A percentile compares a stretch with the other conserved stretches of the same genome.
Conservation (phyloP, 2,797 vertebrate species). For the Pantherophis vulpinus region DNA sequence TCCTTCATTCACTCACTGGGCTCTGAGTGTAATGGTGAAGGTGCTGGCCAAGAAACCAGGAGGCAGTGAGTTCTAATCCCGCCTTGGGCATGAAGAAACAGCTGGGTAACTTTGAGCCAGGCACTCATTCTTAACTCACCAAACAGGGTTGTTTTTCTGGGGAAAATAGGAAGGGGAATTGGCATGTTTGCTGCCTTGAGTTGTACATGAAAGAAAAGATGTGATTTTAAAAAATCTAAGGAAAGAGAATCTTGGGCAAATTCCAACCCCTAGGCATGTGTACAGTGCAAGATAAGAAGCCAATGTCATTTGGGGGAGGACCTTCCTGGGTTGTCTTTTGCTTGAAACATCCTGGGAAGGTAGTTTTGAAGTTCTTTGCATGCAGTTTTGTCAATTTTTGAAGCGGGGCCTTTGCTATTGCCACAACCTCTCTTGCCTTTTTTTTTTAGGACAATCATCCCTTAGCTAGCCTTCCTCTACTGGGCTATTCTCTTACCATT, state of each 20-base stretch:
- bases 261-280: not conserved
- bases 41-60: not conserved
- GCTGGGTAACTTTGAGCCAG: not conserved
- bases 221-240: not conserved
- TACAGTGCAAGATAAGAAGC: not conserved
- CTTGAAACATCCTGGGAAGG: not conserved
- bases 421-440: not conserved
- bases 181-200: not conserved
- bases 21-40: not conserved
- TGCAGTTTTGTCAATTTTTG: not conserved
- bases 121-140: not conserved
- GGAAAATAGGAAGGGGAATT: not conserved
- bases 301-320: not conserved
- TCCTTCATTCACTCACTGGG: not conserved
- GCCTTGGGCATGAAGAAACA: not conserved
- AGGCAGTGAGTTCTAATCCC: not conserved
- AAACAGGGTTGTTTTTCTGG: not conserved
- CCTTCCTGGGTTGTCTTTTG: not conserved
- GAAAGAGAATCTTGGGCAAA: not conserved
- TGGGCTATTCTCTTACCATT: slow-evolving; percentile 94
- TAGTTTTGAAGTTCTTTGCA: not conserved
- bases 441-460: slow-evolving; percentile 90
- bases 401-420: not conserved
- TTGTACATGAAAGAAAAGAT: not conserved
- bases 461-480: slow-evolving; percentile 92